phyloP scores from a whole-genome alignment of 2,888 invertebrate species.

The Andrena hattorfiana region DNA sequence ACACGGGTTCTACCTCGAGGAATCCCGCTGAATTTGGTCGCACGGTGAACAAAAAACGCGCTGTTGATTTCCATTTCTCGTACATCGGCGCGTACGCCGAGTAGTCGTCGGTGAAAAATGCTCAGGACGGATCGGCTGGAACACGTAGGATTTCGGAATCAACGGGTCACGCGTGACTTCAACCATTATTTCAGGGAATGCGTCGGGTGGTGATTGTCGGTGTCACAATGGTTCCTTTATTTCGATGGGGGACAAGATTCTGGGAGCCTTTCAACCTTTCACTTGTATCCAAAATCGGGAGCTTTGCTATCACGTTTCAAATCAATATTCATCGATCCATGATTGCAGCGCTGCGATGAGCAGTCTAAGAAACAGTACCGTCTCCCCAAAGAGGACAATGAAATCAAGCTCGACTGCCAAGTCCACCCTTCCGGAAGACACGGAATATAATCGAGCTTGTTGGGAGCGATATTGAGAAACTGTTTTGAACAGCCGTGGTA shows the following conservation, averaged over 20 bases:
- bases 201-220: conserved; percentile 23
- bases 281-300: neutral
- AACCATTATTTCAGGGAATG: conserved; percentile 33
- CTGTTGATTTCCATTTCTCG: conserved; percentile 59
- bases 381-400: too few species aligned
- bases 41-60: conserved; percentile 41
- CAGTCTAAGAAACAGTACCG: too few species aligned
- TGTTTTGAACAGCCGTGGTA: neutral
- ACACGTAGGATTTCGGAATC: conserved; percentile 46
- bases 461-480: too few species aligned
- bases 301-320: too few species aligned
- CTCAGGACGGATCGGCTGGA: conserved; percentile 14
- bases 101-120: conserved; percentile 34
- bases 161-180: conserved; percentile 8
- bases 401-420: too few species aligned
- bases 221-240: conserved; percentile 40
- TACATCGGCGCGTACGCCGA: conserved; percentile 19
- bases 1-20: conserved; percentile 23
- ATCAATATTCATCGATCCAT: too few species aligned
- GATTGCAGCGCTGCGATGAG: too few species aligned
- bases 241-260: conserved; percentile 7
- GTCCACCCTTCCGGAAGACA: too few species aligned
- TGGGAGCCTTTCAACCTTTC: neutral
- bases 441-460: too few species aligned
- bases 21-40: conserved; percentile 47